Percentiles rank a stretch among this genome's conserved stretches.
Evolutionary conservation across 2,888 invertebrate species (phyloP).

Genomic region (Heterodera filipjevi): DNA sequence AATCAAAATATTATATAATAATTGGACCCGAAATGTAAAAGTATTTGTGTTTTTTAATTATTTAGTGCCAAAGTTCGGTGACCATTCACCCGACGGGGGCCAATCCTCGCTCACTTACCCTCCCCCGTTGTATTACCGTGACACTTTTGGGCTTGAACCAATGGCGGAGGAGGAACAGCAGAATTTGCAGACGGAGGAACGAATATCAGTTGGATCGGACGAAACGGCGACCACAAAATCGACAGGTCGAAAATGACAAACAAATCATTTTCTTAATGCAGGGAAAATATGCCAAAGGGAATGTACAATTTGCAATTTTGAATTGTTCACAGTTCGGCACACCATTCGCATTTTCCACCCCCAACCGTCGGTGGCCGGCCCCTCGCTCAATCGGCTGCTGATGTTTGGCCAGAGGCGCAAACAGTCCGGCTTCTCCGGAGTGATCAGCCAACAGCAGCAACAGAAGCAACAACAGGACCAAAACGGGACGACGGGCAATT

Average conservation of each 20-base stretch:
- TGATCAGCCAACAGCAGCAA: slow-evolving; percentile 11
- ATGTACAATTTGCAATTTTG: background rate
- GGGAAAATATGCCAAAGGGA: background rate
- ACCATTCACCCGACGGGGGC: background rate
- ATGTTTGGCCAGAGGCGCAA: slow-evolving; percentile 20
- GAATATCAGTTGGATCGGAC: slow-evolving; percentile 35
- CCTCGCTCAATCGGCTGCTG: slow-evolving; percentile 13
- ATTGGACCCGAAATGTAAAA: no score
- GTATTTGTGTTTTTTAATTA: background rate
- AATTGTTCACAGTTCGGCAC: slow-evolving; percentile 37
- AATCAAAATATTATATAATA: no score
- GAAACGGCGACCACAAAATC: slow-evolving; percentile 51
- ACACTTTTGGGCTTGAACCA: slow-evolving; percentile 49
- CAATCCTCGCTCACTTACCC: slow-evolving; percentile 47
- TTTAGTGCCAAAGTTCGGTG: background rate
- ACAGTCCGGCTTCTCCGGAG: slow-evolving; percentile 22
- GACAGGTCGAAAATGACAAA: slow-evolving; percentile 40
- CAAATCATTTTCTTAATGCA: background rate
- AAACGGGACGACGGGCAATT: background rate
- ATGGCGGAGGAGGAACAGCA: slow-evolving; percentile 17
- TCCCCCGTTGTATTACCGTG: slow-evolving; percentile 62
- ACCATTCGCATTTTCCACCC: slow-evolving; percentile 52
- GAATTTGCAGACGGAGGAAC: slow-evolving; percentile 3
- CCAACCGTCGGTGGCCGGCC: slow-evolving; percentile 16
- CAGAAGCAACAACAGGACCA: background rate